Conservation (phyloP, 1,140 invertebrate genomes). For the Sitobion miscanthi region DNA sequence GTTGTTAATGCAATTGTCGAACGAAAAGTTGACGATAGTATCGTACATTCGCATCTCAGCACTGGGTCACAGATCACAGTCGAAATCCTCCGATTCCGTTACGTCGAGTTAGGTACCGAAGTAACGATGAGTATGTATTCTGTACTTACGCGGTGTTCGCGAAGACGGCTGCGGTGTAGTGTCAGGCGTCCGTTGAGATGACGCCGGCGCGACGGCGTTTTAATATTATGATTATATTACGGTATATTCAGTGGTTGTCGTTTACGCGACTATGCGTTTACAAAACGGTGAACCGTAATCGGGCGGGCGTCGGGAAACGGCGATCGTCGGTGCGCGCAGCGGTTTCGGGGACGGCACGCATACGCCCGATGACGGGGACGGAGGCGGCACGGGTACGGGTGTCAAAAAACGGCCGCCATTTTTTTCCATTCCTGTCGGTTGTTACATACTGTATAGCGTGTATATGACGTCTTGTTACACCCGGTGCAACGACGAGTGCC, state of each 20-base stretch:
- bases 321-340: background rate
- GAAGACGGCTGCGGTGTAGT: background rate
- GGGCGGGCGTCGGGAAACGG: background rate
- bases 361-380: background rate
- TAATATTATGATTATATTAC: background rate
- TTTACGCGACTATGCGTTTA: background rate
- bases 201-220: background rate
- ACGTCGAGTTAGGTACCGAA: background rate
- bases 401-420: conserved; percentile 49
- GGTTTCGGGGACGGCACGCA: conserved; percentile 50
- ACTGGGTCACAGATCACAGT: no score
- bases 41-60: background rate
- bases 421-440: background rate
- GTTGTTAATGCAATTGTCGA: background rate
- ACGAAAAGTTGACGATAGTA: background rate
- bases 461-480: background rate
- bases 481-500: background rate
- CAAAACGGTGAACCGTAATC: background rate
- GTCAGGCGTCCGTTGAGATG: background rate
- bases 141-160: background rate
- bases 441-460: background rate
- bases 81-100: background rate
- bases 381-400: background rate
- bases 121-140: background rate
- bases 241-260: background rate